Base-by-base conservation (phyloP, 2,797 vertebrate genomes). In the Benthosema pterotum region DNA sequence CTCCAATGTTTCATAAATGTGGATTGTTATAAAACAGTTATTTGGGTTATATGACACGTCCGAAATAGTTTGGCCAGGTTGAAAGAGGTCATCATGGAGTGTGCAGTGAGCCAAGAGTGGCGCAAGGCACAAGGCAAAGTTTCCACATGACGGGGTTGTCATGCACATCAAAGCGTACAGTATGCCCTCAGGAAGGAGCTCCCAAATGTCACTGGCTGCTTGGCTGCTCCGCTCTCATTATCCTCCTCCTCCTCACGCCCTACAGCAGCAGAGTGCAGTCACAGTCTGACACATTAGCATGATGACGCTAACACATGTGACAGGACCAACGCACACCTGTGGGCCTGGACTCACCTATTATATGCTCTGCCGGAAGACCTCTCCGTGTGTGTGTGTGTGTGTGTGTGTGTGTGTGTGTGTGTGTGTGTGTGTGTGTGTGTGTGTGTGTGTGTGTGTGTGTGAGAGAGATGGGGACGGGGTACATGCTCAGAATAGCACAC, bases 311-410 rank as follows among this genome's bases (percentile, higher is more conserved):
- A 79, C 60, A 65, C 43, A 63, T 60, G 60, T 60, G 78, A 77
- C 69, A 74, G 72, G 74, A 71, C 73, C 28, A 32, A 67, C 63
- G 45, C 56, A 65, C 67, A 77, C 57, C 85, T 48, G 47, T 66
- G 59, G 80, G 76, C 75, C 75, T 53, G 68, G 83, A 72, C 76
- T 82, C 77, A 74, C 77, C 74, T 74, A 65, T 65, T 57, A 16
- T 28, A n/a, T 28, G 71, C 70, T 47, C 15, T 14, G 8, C 53
- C 22, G 5, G 42, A 63, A 48, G 12, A n/a, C 32, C n/a, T 13
- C n/a, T n/a, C n/a, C n/a, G 53, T 15, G 8, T 22, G 28, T 49
- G 18, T 45, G 12, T 47, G 43, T 57, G 51, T 32, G 47, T 58
- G 46, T 57, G 69, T 11, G 28, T 64, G 67, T 22, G 18, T 45